A percentile compares a stretch with the other conserved stretches of the same genome.
Conservation (phyloP, 2,888 invertebrate genomes). For the Ophioninae sp. region DNA sequence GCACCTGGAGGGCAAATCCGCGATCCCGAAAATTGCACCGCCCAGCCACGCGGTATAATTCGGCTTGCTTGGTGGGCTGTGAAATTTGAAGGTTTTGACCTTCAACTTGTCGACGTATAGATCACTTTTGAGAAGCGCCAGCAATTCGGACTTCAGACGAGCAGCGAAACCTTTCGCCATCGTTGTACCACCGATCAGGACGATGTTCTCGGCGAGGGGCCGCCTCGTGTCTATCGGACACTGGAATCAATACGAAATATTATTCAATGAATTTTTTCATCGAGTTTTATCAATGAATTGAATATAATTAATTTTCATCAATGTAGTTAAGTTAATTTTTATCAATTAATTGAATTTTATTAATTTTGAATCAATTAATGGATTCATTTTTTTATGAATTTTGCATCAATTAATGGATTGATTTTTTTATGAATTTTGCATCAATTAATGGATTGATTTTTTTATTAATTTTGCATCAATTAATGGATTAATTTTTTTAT, state of each 20-base stretch:
- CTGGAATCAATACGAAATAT: slow-evolving; percentile 76
- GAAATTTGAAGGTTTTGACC: slow-evolving; percentile 89
- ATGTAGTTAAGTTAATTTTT: too few relatives aligned
- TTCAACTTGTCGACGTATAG: slow-evolving; percentile 85
- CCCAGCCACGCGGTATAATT: slow-evolving; percentile 95
- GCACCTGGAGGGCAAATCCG: slow-evolving; percentile 87
- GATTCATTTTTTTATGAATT: too few relatives aligned
- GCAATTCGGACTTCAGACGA: slow-evolving; percentile 90
- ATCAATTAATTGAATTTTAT: too few relatives aligned
- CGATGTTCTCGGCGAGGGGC: slow-evolving; percentile 90
- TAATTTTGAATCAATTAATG: too few relatives aligned
- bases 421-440: too few relatives aligned
- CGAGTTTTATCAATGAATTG: too few relatives aligned
- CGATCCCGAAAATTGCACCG: slow-evolving; percentile 89
- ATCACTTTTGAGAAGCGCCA: slow-evolving; percentile 84
- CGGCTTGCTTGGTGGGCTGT: slow-evolving; percentile 89
- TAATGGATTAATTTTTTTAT: too few relatives aligned
- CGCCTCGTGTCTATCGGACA: slow-evolving; percentile 92
- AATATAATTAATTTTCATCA: too few relatives aligned
- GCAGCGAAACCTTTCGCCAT: slow-evolving; percentile 92
- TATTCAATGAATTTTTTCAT: background rate
- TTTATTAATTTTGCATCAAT: too few relatives aligned
- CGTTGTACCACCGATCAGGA: slow-evolving; percentile 93
- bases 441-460: too few relatives aligned
- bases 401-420: too few relatives aligned